A percentile compares a stretch with the other conserved stretches of the same genome.
Evolutionary conservation across 1,140 invertebrate species (phyloP).

Genomic region (Neodiprion fabricii): DNA sequence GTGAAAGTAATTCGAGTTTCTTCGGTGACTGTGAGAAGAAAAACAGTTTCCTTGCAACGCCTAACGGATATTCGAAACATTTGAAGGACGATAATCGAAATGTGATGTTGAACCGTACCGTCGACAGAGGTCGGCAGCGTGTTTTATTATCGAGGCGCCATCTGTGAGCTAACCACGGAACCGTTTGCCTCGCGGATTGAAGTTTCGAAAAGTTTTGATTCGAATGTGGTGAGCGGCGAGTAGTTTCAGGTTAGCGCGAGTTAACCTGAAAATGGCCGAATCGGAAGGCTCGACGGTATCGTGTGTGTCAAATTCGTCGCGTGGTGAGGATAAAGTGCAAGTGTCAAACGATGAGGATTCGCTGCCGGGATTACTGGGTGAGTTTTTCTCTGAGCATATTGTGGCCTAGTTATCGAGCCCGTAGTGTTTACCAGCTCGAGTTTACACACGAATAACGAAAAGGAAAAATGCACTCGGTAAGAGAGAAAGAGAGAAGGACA

Average conservation of each 20-base stretch:
- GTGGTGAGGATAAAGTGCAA: neutral
- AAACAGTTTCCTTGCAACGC: no score
- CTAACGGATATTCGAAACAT: no score
- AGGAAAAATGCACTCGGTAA: no score
- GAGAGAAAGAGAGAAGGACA: neutral
- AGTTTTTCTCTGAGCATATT: neutral
- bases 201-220: constrained; percentile 44
- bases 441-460: no score
- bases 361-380: neutral
- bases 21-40: no score
- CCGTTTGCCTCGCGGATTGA: constrained; percentile 31
- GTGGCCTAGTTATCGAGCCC: neutral
- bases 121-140: neutral
- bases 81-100: neutral
- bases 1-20: no score
- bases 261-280: constrained; percentile 54
- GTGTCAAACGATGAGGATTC: neutral
- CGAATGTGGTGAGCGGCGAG: constrained; percentile 37
- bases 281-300: constrained; percentile 34
- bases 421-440: no score
- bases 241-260: constrained; percentile 37
- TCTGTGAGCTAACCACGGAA: neutral
- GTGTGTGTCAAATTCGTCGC: constrained; percentile 16
- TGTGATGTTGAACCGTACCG: neutral
- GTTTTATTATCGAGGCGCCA: neutral